Base-by-base conservation (phyloP, 1,140 invertebrate genomes). In the Holotrichia oblita region DNA sequence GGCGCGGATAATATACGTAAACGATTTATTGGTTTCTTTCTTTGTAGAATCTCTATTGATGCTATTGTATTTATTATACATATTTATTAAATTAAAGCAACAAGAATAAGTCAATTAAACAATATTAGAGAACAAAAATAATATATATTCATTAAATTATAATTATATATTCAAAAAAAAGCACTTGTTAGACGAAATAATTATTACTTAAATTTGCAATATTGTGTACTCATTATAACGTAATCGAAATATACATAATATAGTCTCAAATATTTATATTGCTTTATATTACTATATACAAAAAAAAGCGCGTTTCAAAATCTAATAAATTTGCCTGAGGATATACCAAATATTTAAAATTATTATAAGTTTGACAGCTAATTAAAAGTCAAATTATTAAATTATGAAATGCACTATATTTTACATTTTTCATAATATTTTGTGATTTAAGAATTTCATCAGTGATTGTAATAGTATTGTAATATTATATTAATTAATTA, bases 381-480 rank as follows among this genome's bases (percentile, higher is more conserved):
- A 48, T 12, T 12, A n/a, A 14, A 3, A 3, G 10, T 48, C n/a
- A 9, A 48, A 10, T 48, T 48, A 48, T 48, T 14, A 14, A 48
- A 48, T 14, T n/a, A 48, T 12, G 44, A 14, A 14, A 17, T 55
- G 14, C n/a, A 17, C 14, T 14, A 1, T 17, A 17, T 17, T 6
- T 6, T 17, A n/a, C 0, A n/a, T 55, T 55, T 17, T 55, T 17
- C 14, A 0, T 55, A 55, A 17, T 48, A 48, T 14, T 48, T 48
- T 55, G 14, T 55, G 48, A 55, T n/a, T 55, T 55, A 17, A 17
- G 48, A 55, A n/a, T 14, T 17, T 55, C n/a, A 55, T n/a, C 12
- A 55, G 48, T 55, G 48, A 55, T 55, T 55, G 48, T 55, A 55
- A 55, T 55, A 55, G n/a, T 55, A 55, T 55, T 55, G 48, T 55